Evolutionary conservation across 2,888 invertebrate genomes (phyloP), one percentile per base, ranked within the genome.

Genomic region (Herminia tarsipennalis): DNA sequence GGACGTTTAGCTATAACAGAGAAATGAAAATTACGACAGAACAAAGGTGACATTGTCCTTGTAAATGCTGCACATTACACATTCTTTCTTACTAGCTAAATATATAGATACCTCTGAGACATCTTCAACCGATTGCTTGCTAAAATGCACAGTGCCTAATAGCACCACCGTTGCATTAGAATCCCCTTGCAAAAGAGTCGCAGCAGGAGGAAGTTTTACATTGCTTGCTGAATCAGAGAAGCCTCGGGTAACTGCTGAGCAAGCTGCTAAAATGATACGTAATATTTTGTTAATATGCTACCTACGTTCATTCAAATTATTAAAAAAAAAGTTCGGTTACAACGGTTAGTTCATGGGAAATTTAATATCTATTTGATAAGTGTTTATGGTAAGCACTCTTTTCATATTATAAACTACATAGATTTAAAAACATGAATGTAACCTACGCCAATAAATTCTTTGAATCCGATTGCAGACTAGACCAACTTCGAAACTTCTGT

Each of bases 91-190:
- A 6, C 3, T 10, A 18, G 10, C 9, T n/a, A 22, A 10, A 12
- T 16, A 17, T 4, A 24, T 17, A 18, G 22, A 12, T 64, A 85
- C 90, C 80, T 83, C 51, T 22, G 86, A 71, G 39, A 91, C 91
- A 66, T 91, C 91, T 70, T 88, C 86, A 25, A 89, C 78, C 1
- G 91, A 91, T 54, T 86, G 70, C 66, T 88, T 89, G 64, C 91
- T 91, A 51, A 91, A 91, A 58, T 91, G 91, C 13, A 91, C 90
- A 0, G 91, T 91, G 27, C 91, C 91, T 38, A 91, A 71, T 28
- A 91, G 56, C 5, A 89, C 86, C n/a, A 91, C 90, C 2, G 77
- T 86, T 5, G 76, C 84, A 8, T 54, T 27, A 1, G 55, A 55
- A 52, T 89, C 83, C 53, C 84, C 73, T 60, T 88, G 88, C 16